A percentile compares a stretch with the other conserved stretches of the same genome.
These are phyloP conservation scores for Felis chaus DNA, from an alignment of 2,113 vertebrate genomes.

Conservation along the genomic window DNA sequence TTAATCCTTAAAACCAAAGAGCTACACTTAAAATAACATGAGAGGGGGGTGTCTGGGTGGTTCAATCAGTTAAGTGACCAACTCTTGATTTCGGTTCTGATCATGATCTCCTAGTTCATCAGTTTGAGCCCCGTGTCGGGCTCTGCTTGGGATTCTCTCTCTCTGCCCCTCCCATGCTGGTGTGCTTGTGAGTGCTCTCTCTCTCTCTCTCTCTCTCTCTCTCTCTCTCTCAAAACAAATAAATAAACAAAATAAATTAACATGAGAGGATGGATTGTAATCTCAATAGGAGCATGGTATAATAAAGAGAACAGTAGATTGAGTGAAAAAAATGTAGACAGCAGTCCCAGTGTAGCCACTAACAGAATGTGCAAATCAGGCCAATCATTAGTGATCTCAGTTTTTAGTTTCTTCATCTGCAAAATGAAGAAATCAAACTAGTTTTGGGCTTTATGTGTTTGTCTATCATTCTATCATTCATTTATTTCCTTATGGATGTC, in stretches of 20 bases:
- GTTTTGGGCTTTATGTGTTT: background rate
- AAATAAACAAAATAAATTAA: background rate
- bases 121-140: too few relatives aligned
- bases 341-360: background rate
- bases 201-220: too few relatives aligned
- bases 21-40: background rate
- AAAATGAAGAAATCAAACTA: background rate
- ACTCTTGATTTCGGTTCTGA: too few relatives aligned
- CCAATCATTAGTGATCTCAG: background rate
- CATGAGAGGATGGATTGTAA: background rate
- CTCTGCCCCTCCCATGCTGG: too few relatives aligned
- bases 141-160: too few relatives aligned
- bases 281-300: background rate
- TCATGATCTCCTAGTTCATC: too few relatives aligned
- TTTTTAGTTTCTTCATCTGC: background rate
- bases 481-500: background rate
- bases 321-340: background rate
- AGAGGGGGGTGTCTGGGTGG: background rate
- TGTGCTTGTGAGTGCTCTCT: too few relatives aligned
- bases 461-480: background rate
- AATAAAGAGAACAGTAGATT: background rate
- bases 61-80: too few relatives aligned
- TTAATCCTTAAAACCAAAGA: background rate
- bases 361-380: background rate
- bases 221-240: too few relatives aligned